These are phyloP conservation scores for Micromys minutus DNA, from an alignment of 2,113 vertebrate genomes.

Conservation along the genomic window DNA sequence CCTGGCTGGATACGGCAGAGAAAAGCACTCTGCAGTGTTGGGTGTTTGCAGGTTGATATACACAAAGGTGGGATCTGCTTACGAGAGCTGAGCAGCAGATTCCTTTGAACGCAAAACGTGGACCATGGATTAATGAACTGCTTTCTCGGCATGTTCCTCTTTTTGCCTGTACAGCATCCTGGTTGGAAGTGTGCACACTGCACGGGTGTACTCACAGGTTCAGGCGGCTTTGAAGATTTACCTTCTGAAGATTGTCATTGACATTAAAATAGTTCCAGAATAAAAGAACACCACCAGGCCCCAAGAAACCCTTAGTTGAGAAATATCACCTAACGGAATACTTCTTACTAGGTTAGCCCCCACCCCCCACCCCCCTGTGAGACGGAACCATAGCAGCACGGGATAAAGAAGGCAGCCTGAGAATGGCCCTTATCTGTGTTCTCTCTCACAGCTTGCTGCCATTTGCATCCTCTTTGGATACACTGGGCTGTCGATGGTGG, in stretches of 20 bases:
- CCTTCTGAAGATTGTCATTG: slow-evolving; percentile 24
- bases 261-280: not conserved
- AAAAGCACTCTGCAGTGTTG: not conserved
- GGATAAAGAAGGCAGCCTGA: not conserved
- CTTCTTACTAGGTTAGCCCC: not conserved
- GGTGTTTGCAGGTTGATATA: slow-evolving; percentile 24
- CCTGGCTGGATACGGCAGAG: not conserved
- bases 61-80: not conserved
- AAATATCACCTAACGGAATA: not conserved
- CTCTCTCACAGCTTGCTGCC: not conserved
- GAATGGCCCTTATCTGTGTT: not conserved
- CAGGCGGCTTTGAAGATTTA: not conserved
- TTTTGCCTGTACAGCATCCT: not conserved
- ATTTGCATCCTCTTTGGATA: not conserved
- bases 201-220: not conserved
- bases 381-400: not conserved
- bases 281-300: not conserved
- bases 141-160: slow-evolving; percentile 52
- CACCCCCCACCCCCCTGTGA: too few species aligned
- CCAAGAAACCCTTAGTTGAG: not conserved
- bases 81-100: not conserved
- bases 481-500: not conserved
- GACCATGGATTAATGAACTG: slow-evolving; percentile 33
- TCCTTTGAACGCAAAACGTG: slow-evolving; percentile 61
- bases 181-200: not conserved